Evolutionary conservation across 1,140 invertebrate genomes (phyloP).

Genomic region (Papilio dardanus): DNA sequence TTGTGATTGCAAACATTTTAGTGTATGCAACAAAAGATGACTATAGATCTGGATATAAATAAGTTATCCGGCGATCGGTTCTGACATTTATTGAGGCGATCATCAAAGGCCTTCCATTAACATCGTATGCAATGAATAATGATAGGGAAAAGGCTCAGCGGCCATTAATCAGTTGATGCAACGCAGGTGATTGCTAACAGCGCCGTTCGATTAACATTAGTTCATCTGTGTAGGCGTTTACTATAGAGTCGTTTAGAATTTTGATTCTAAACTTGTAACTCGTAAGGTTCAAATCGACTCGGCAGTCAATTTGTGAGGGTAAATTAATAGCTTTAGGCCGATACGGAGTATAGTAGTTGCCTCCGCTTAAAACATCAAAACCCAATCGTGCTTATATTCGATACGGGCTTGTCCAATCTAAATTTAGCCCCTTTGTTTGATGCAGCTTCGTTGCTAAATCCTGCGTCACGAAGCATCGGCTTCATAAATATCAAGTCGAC

Average conservation of each 20-base stretch:
- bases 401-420: constrained; percentile 30
- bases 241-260: background rate
- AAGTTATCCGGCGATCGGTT: background rate
- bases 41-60: background rate
- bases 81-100: background rate
- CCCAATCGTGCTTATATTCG: constrained; percentile 31
- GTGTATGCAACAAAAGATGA: background rate
- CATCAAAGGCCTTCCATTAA: constrained; percentile 29
- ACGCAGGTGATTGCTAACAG: constrained; percentile 34
- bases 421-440: constrained; percentile 31
- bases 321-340: constrained; percentile 24
- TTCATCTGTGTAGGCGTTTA: constrained; percentile 9
- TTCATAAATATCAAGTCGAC: background rate
- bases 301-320: background rate
- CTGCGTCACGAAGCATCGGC: background rate
- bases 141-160: constrained; percentile 20
- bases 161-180: constrained; percentile 34
- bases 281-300: background rate
- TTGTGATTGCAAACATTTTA: too few relatives aligned
- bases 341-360: constrained; percentile 29
- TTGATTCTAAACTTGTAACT: background rate
- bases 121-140: constrained; percentile 32
- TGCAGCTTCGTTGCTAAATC: constrained; percentile 1
- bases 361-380: constrained; percentile 32
- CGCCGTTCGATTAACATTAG: constrained; percentile 33